Percentiles rank a stretch among this genome's conserved stretches.
Evolutionary conservation across 2,797 vertebrate species (phyloP).

Genomic region (Gadopsis bispinosus): DNA sequence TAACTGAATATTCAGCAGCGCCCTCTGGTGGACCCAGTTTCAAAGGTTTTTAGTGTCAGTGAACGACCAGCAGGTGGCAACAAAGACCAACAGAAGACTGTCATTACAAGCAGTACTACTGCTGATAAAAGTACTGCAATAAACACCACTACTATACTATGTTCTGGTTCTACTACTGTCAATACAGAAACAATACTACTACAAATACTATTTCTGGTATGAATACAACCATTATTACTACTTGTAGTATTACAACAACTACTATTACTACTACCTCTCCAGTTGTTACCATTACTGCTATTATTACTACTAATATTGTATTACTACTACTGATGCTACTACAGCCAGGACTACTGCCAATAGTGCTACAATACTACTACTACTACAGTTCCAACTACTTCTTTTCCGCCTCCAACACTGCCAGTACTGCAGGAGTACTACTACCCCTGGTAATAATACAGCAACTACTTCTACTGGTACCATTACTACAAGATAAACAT

Average conservation of each 20-base stretch:
- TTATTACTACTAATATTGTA: too few relatives aligned
- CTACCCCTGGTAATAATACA: background rate
- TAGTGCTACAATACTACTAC: accelerated
- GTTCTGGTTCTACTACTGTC: background rate
- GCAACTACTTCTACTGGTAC: background rate
- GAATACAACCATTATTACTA: too few relatives aligned
- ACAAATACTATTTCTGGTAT: too few relatives aligned
- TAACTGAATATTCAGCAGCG: too few relatives aligned
- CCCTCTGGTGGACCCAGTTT: background rate
- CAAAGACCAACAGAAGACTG: conserved; percentile 39
- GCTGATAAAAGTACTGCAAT: background rate
- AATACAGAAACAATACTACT: background rate
- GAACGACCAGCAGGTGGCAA: conserved; percentile 60
- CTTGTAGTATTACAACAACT: too few relatives aligned
- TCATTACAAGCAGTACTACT: too few relatives aligned
- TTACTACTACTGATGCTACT: too few relatives aligned
- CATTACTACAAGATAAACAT: background rate
- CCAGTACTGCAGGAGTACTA: background rate
- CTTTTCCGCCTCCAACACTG: too few relatives aligned
- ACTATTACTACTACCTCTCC: too few relatives aligned
- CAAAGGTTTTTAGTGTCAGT: background rate
- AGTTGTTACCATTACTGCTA: too few relatives aligned
- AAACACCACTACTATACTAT: too few relatives aligned
- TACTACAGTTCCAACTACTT: background rate
- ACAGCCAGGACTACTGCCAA: background rate